These are phyloP conservation scores for Micrastur ruficollis DNA, from an alignment of 2,797 vertebrate genomes.

Conservation along the genomic window DNA sequence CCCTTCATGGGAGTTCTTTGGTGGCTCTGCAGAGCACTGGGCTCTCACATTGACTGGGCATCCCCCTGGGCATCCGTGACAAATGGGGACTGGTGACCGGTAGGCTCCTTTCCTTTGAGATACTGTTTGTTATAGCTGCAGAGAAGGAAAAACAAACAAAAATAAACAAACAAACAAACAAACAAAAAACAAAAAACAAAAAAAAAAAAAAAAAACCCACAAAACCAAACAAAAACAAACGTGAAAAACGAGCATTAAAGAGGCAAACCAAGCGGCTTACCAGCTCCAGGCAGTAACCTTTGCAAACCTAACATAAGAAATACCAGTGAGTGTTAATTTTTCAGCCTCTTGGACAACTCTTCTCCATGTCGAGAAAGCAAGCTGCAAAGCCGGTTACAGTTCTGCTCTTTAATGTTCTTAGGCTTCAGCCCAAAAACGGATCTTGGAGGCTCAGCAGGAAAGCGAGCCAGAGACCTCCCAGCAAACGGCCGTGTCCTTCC, in stretches of 20 bases:
- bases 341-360: neutral
- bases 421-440: neutral
- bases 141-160: no score
- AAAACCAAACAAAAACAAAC: no score
- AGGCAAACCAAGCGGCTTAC: neutral
- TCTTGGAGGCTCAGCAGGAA: neutral
- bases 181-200: no score
- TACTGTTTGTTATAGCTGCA: neutral
- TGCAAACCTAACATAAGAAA: neutral
- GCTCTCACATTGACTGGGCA: neutral
- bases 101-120: fast-evolving
- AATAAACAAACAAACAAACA: no score
- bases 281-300: neutral
- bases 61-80: neutral
- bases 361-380: neutral
- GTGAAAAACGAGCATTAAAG: neutral
- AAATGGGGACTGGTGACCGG: neutral
- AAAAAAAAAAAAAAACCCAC: no score
- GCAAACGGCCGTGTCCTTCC: neutral
- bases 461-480: neutral
- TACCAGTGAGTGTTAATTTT: neutral
- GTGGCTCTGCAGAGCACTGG: neutral
- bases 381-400: neutral
- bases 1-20: neutral
- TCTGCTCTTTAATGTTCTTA: neutral